Conservation (phyloP, 1,140 invertebrate species). For the Bombus terrestris region DNA sequence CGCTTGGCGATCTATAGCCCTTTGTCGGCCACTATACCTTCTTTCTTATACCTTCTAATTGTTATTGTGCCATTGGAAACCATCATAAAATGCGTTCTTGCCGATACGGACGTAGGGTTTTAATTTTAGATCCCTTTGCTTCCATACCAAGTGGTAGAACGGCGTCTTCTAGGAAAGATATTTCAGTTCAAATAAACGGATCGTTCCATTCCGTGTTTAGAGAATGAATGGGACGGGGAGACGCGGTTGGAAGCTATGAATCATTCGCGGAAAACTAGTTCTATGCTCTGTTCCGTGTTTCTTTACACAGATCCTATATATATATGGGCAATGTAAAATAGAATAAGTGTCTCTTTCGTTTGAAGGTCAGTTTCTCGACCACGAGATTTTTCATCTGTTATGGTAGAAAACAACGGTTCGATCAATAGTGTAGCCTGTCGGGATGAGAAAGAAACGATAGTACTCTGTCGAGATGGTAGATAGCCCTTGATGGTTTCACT, state of each 20-base stretch:
- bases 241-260: not conserved
- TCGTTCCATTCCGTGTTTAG: too few relatives aligned
- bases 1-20: not conserved
- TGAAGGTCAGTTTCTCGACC: not conserved
- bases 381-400: not conserved
- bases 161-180: not conserved
- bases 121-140: not conserved
- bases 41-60: not conserved
- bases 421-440: not conserved
- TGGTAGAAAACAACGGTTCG: not conserved
- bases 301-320: not conserved
- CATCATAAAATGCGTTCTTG: not conserved
- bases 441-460: not conserved
- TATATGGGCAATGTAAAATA: too few relatives aligned
- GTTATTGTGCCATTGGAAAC: not conserved
- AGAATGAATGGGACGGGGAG: not conserved
- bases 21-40: not conserved
- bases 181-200: not conserved
- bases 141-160: not conserved
- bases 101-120: not conserved
- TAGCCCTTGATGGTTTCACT: not conserved
- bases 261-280: conserved; percentile 5
- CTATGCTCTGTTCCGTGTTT: not conserved
- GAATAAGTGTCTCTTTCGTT: conserved; percentile 13
- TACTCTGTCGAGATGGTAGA: not conserved